These are phyloP conservation scores for Drosophila meridionalis DNA, from an alignment of 2,888 invertebrate genomes.

Conservation along the genomic window DNA sequence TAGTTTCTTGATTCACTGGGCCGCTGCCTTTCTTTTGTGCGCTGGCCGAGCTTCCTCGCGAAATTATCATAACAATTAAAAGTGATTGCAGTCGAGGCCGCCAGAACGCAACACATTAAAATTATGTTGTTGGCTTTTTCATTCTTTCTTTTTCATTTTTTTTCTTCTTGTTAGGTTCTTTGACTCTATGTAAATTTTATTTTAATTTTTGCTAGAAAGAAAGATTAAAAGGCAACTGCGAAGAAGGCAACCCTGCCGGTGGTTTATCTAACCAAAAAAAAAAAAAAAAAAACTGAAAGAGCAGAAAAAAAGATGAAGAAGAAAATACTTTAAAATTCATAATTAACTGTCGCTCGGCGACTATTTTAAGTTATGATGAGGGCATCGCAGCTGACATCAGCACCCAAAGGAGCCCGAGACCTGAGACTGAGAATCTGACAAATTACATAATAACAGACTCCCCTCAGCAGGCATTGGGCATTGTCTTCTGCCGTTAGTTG, in stretches of 20 bases:
- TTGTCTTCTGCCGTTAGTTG: conserved; percentile 53
- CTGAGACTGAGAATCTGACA: conserved; percentile 59
- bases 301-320: conserved; percentile 1
- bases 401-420: conserved; percentile 56
- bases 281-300: conserved; percentile 9
- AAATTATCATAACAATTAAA: conserved; percentile 77
- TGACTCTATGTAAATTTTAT: conserved; percentile 75
- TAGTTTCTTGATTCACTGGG: conserved; percentile 40
- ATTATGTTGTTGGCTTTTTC: conserved; percentile 48
- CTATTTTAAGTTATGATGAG: conserved; percentile 77
- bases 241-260: conserved; percentile 42
- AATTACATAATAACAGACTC: conserved; percentile 71
- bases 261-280: conserved; percentile 19
- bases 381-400: conserved; percentile 69
- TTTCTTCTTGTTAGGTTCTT: conserved; percentile 48
- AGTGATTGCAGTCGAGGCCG: conserved; percentile 62
- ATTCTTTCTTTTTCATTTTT: neutral
- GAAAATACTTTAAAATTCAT: conserved; percentile 60
- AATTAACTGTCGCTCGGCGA: conserved; percentile 66
- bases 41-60: conserved; percentile 49
- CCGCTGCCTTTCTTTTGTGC: conserved; percentile 55
- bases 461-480: conserved; percentile 6
- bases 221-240: conserved; percentile 53
- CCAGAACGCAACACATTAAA: conserved; percentile 42
- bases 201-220: conserved; percentile 61